Evolutionary conservation across 1,140 invertebrate species (phyloP), one percentile per base, ranked within the genome.

Genomic region (Anadara kagoshimensis): DNA sequence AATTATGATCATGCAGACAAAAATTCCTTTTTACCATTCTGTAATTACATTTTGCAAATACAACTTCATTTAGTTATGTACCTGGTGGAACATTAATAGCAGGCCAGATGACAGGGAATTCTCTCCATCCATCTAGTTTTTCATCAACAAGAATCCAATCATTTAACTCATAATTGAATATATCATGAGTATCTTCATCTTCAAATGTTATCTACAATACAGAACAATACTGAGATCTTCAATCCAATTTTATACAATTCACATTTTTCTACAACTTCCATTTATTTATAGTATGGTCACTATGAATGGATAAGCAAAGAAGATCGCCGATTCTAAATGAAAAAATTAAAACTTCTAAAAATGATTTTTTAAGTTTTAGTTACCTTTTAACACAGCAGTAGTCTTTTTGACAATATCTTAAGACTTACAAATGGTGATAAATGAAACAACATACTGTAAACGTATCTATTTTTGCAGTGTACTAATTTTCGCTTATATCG

Each of bases 41-140:
- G n/a, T n/a, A 36, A 36, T 36, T 36, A 36, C 7, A 36, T 36
- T 36, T 36, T n/a, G n/a, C n/a, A n/a, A n/a, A n/a, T n/a, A n/a
- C 56, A 59, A 26, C 10, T 26, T 10, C 1, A 29, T 63, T 22
- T 12, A 18, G n/a, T 26, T 47, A n/a, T 47, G 54, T 67, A 84
- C 83, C 78, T 82, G 73, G 74, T 18, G 81, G 75, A n/a, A 78
- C 57, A 11, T 61, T 58, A 14, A 84, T 65, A 51, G 79, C 83
- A 36, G 83, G 83, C 83, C 83, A 85, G 16, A 77, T 74, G n/a
- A 81, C 80, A 44, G 83, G 83, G 26, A 82, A 79, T 61, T 85
- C 83, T 62, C 44, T 78, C 82, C 83, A 85, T 7, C 83, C 83
- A 79, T 85, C 83, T 41, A 41, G 57, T 20, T 66, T 63, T 20